Evolutionary conservation across 2,888 invertebrate species (phyloP), one percentile per base, ranked within the genome.

Genomic region (Cryptus armator): DNA sequence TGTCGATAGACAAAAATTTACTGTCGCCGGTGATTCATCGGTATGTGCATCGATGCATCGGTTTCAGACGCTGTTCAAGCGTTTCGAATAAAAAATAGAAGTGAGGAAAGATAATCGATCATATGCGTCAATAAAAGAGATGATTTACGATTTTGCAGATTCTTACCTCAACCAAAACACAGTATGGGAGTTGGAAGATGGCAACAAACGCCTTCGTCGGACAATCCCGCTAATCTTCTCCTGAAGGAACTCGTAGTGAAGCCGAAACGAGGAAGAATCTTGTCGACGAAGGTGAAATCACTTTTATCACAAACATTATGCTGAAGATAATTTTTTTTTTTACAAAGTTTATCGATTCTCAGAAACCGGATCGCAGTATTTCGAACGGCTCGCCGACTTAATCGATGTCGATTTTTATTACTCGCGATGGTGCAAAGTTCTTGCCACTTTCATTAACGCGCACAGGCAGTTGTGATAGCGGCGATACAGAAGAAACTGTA

Each of bases 21-120:
- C 94, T 96, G 66, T 96, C 96, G 6, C 96, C 96, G 1, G 94
- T 95, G 6, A 94, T 95, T 88, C 95, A 96, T 85, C 94, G 95
- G 95, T 94, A 44, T n/a, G 59, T 29, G 12, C 24, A 32, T 6
- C 53, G 5, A 5, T 53, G 19, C n/a, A 53, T 59, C 37, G 37
- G 6, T 7, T 37, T 37, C 1, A 29, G 29, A 24, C 71, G 19
- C 24, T 24, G 24, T 19, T 24, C 19, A 1, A 24, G 9, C 24
- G 56, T 12, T 24, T 24, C 12, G 1, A 59, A 12, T 24, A 24
- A 56, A 44, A n/a, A 10, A 75, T 46, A 64, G 12, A 62, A 51
- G 10, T 14, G 19, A 5, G 2, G 10, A 16, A 44, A 24, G 9
- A 72, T 70, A n/a, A 44, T 37, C 19, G 44, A 14, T 29, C 43